phyloP scores from a whole-genome alignment of 2,113 vertebrate species.

The Gambusia affinis region DNA sequence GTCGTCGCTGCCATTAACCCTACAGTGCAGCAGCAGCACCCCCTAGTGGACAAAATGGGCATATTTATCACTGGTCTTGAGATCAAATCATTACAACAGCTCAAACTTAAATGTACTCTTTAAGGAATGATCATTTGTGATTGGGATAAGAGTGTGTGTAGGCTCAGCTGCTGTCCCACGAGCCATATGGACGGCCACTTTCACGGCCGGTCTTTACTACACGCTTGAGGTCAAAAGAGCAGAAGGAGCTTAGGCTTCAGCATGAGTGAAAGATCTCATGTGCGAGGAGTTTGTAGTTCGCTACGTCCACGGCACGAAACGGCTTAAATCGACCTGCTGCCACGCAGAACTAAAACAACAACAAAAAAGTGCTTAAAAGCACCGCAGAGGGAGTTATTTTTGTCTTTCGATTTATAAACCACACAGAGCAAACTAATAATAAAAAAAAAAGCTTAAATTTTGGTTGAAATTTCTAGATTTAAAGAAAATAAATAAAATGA shows the following conservation, averaged over 20 bases:
- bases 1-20: background rate
- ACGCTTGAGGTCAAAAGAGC: constrained; percentile 17
- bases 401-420: no score
- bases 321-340: constrained; percentile 38
- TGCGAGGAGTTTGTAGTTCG: constrained; percentile 38
- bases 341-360: background rate
- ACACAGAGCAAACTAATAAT: no score
- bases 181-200: constrained; percentile 24
- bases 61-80: background rate
- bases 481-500: no score
- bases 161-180: background rate
- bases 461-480: no score
- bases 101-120: no score
- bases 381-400: background rate
- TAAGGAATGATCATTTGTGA: constrained; percentile 5
- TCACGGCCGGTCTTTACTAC: constrained; percentile 19
- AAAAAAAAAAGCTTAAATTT: no score
- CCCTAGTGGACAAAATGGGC: constrained; percentile 22
- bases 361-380: no score
- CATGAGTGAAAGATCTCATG: constrained; percentile 45
- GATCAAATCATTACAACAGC: background rate
- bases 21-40: constrained; percentile 29
- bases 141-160: background rate
- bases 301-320: constrained; percentile 33
- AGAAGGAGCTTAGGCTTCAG: constrained; percentile 61